A percentile compares a stretch with the other conserved stretches of the same genome.
Conservation (phyloP, 2,888 invertebrate species). For the Ditylenchus weischeri region DNA sequence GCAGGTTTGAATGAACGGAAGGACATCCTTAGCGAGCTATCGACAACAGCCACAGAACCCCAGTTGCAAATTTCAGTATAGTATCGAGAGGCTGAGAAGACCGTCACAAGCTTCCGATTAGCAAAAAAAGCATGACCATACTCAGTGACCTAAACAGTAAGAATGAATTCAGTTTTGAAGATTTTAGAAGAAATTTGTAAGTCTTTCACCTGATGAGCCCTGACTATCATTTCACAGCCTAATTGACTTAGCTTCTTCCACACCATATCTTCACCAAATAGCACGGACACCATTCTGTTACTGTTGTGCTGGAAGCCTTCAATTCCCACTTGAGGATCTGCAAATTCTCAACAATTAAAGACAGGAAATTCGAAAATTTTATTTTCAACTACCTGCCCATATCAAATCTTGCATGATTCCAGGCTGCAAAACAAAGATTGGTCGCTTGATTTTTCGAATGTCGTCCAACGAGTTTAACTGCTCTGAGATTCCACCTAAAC, state of each 20-base stretch:
- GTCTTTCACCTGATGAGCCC: slow-evolving; percentile 16
- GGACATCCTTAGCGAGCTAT: slow-evolving; percentile 33
- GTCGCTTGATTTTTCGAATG: slow-evolving; percentile 40
- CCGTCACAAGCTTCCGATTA: slow-evolving; percentile 38
- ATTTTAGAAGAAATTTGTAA: neutral
- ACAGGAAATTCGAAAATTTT: too few species aligned
- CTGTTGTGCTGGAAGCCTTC: slow-evolving; percentile 22
- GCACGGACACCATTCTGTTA: slow-evolving; percentile 16
- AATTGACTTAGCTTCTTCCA: slow-evolving; percentile 24
- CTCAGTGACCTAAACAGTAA: slow-evolving; percentile 27
- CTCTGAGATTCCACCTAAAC: slow-evolving; percentile 38
- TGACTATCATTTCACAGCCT: slow-evolving; percentile 26
- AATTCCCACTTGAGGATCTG: slow-evolving; percentile 14
- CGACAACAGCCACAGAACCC: slow-evolving; percentile 41
- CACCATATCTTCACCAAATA: slow-evolving; percentile 20
- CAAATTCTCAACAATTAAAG: too few species aligned
- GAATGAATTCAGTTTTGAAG: neutral
- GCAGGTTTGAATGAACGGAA: slow-evolving; percentile 45
- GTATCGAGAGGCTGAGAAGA: slow-evolving; percentile 47
- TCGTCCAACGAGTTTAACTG: slow-evolving; percentile 42
- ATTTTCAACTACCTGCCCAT: slow-evolving; percentile 4
- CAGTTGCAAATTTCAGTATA: slow-evolving; percentile 44
- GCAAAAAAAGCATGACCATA: slow-evolving; percentile 37
- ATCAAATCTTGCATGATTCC: slow-evolving; percentile 28
- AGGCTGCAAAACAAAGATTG: slow-evolving; percentile 5